Evolutionary conservation across 1,140 invertebrate species (phyloP).

Genomic region (Spodoptera litura): DNA sequence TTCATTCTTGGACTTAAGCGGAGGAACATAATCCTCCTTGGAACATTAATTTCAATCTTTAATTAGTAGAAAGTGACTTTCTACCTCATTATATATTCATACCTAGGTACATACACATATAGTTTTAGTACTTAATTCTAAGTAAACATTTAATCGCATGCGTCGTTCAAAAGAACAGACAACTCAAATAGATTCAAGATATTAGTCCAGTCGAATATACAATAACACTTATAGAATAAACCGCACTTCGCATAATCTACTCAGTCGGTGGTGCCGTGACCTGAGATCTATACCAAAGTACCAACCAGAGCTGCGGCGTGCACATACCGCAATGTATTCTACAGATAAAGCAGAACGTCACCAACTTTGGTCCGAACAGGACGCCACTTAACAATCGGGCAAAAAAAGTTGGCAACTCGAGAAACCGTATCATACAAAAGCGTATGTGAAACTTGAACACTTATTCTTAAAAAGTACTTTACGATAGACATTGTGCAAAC

Average conservation of each 20-base stretch:
- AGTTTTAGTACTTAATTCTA: slow-evolving; percentile 29
- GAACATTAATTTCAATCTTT: slow-evolving; percentile 12
- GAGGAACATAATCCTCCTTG: slow-evolving; percentile 14
- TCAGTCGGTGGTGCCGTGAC: slow-evolving; percentile 41
- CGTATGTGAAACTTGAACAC: neutral
- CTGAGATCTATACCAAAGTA: slow-evolving; percentile 3
- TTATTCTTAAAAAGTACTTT: neutral
- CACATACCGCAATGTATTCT: neutral
- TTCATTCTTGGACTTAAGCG: slow-evolving; percentile 18
- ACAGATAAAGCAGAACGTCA: neutral
- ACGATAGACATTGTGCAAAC: neutral
- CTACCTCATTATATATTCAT: slow-evolving; percentile 2
- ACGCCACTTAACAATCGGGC: neutral
- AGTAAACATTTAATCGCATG: slow-evolving; percentile 35
- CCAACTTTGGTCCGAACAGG: slow-evolving; percentile 29
- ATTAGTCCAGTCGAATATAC: slow-evolving; percentile 28
- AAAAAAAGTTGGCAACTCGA: slow-evolving; percentile 15
- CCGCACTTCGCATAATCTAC: slow-evolving; percentile 35
- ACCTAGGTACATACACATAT: neutral
- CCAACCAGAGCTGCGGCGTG: neutral
- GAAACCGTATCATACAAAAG: slow-evolving; percentile 1
- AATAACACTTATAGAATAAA: slow-evolving; percentile 33
- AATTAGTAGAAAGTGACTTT: slow-evolving; percentile 11
- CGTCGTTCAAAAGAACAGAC: slow-evolving; percentile 33
- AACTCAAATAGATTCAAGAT: slow-evolving; percentile 6